phyloP scores from a whole-genome alignment of 2,888 invertebrate species.

The Chydorus sphaericus region DNA sequence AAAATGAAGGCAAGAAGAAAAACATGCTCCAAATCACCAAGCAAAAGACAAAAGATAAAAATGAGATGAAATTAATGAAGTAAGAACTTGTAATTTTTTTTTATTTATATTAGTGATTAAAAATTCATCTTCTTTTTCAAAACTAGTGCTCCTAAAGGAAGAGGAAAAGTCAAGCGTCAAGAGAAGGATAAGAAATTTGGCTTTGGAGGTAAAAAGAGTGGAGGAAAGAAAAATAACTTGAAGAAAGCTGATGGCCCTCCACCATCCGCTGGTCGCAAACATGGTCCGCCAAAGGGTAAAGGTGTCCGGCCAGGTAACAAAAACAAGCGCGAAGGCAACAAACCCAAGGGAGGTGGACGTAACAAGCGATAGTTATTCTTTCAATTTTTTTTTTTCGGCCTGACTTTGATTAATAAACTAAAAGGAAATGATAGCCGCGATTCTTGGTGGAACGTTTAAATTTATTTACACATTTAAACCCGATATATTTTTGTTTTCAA shows the following conservation, averaged over 20 bases:
- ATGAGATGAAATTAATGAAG: constrained; percentile 8
- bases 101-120: not conserved
- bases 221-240: constrained; percentile 62
- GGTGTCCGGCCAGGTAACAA: not conserved
- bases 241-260: not conserved
- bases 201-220: constrained; percentile 88
- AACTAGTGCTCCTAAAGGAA: not conserved
- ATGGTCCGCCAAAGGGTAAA: not conserved
- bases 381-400: not conserved
- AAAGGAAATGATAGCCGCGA: not conserved
- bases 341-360: not conserved
- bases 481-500: not conserved
- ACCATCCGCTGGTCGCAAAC: not conserved
- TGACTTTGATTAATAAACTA: not conserved
- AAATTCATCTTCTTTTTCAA: not conserved
- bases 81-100: not conserved
- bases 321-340: not conserved
- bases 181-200: constrained; percentile 69
- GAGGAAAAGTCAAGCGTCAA: not conserved
- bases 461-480: constrained; percentile 1
- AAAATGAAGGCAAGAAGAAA: constrained; percentile 23
- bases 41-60: constrained; percentile 13
- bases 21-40: constrained; percentile 13
- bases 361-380: not conserved
- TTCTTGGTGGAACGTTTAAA: not conserved